Base-by-base conservation (phyloP, 2,113 vertebrate species). In the Pagrus major region DNA sequence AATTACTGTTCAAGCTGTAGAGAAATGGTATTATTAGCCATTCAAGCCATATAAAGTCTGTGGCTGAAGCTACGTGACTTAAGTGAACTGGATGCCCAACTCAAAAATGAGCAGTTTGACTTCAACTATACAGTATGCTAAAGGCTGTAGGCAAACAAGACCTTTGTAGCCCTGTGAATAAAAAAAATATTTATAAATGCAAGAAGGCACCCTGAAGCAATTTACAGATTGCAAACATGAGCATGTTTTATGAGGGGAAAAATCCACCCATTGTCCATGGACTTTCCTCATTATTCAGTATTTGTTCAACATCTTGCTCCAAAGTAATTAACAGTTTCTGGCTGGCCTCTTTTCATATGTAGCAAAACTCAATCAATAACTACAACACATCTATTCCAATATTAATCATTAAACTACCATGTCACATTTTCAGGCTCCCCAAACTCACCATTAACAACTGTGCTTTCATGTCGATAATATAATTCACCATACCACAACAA, bases 191-290 rank as follows among this genome's bases (percentile, higher is more conserved):
- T 65, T 67, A 71, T 79, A 88, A 94, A 94, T 93, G 92, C 87
- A 89, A 95, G 84, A 95, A 97, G 96, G 96, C 96, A 96, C 95
- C 93, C 69, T 86, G 66, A 76, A 81, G 90, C 76, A 88, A 78
- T 78, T 86, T 90, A 87, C 79, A 89, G 88, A 72, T 33, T 68
- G 83, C 80, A 81, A 79, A 86, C 46, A 58, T 42, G 6, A 33
- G 10, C 47, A 77, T 77, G 39, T 79, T 73, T 51, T 21, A 54
- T 29, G 25, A 44, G 44, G 65, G 20, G 11, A 31, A 59, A 5
- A 78, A 69, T 60, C 15, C 56, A 69, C 70, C 44, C 23, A 41
- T 20, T 27, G 25, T 29, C 52, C 14, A 42, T 47, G 25, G 23
- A 5, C 33, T 77, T 73, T 63, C 31, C 51, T 65, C 21, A 5